Base-by-base conservation (phyloP, 1,140 invertebrate genomes). In the Heliconius congener region DNA sequence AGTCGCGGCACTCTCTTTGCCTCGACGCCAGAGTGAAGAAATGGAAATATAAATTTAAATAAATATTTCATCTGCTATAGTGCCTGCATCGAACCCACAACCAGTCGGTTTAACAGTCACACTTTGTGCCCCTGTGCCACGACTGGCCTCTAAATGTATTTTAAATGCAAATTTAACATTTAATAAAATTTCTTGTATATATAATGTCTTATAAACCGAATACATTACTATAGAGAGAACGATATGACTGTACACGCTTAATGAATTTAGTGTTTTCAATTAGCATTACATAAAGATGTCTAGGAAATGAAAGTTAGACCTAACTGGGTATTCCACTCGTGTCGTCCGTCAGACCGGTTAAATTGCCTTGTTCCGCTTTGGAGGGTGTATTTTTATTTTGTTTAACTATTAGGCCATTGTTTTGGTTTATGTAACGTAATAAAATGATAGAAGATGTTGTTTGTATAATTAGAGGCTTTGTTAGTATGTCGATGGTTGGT, bases 261-360 rank as follows among this genome's bases (percentile, higher is more conserved):
- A 82, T 85, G 84, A 86, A 87, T 85, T 84, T 82, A 23, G 46
- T 78, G 71, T 72, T 42, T 71, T 81, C 82, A 83, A 86, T 85
- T 81, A 86, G 73, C 42, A 83, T 90, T 90, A 86, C 82, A 81
- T 88, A 86, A 90, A 84, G 80, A 80, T 73, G 70, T 72, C 81
- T 77, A 88, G 89, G 87, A 90, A 89, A 88, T 88, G 87, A 90
- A 89, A 90, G 88, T 89, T 70, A 39, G 19, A 11, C 71, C 60
- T 18, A 66, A 9, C 71, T 72, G 70, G 23, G n/a, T 55, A 77
- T 34, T 60, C 57, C 23, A 76, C 76, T 46, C 74, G 74, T 8
- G 42, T 75, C 27, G 60, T 76, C 76, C 27, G 66, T 66, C 42
- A 37, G 57, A 77, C 76, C 42, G 75, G 76, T 55, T 71, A 34